These are phyloP conservation scores for Chiloscyllium plagiosum DNA, from an alignment of 2,113 vertebrate genomes.

Conservation along the genomic window DNA sequence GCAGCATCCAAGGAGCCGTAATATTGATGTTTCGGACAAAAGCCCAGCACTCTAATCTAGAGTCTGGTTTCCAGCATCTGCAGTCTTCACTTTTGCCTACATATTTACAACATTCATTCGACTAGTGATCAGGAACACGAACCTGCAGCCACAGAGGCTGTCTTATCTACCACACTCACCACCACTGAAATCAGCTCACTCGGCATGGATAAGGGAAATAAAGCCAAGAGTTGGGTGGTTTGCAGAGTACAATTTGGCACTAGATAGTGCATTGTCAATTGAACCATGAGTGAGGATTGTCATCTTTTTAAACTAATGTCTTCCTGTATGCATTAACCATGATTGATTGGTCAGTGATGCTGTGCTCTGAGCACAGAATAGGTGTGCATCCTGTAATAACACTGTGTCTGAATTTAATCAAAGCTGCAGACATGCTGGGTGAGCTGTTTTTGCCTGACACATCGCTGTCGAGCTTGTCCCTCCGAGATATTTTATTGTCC, in stretches of 20 bases:
- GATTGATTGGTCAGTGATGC: background rate
- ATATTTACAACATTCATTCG: background rate
- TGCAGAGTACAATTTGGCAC: background rate
- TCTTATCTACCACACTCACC: background rate
- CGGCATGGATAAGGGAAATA: background rate
- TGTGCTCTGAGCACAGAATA: background rate
- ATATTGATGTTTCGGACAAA: too few relatives aligned
- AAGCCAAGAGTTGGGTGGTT: background rate
- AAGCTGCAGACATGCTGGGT: slow-evolving; percentile 6
- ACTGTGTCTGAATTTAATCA: background rate
- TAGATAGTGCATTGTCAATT: background rate
- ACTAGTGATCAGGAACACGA: background rate
- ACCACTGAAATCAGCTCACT: background rate
- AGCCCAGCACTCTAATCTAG: too few relatives aligned
- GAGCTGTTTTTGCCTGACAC: background rate
- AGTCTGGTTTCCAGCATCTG: too few relatives aligned
- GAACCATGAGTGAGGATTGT: background rate
- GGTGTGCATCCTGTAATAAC: background rate
- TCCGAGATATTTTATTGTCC: slow-evolving; percentile 27
- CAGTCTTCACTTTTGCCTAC: too few relatives aligned
- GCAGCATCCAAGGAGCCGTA: too few relatives aligned
- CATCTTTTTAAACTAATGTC: slow-evolving; percentile 24
- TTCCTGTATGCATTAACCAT: background rate
- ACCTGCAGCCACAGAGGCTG: background rate
- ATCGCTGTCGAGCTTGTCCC: too few relatives aligned